Base-by-base conservation (phyloP, 2,888 invertebrate species). In the Callimorpha dominula region DNA sequence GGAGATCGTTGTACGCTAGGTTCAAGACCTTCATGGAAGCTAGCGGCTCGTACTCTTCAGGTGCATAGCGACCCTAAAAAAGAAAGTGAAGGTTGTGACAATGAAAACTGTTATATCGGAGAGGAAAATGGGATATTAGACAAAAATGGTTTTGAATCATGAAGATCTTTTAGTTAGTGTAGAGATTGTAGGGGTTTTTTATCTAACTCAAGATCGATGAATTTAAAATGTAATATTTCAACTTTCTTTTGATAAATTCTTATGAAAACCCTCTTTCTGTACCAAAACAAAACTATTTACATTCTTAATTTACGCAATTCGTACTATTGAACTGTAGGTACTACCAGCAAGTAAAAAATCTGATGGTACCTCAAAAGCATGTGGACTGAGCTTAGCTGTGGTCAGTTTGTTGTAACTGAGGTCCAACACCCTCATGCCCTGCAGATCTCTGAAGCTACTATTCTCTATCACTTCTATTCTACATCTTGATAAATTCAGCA, bases 1-100 rank as follows among this genome's bases (percentile, higher is more conserved):
- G 97, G 0, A 98, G 89, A 42, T 96, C 93, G 89, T 99, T 99
- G 87, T 97, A 89, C 0, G 97, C 97, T 75, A 99, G 91, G 85
- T 97, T 96, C 31, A 98, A 91, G 8, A 94, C 94, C 65, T 94
- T 94, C 87, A 98, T 91, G 0, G 96, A 91, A 40, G 88, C 89
- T 40, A 97, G 89, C 0, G 97, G 97, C 78, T 97, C 95, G 79
- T 96, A 97, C 67, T 96, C 94, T 43, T 96, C 96, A 0, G 96
- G 95, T 14, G 96, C 87, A 83, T 96, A 97, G 40, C 90, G 87
- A 66, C 97, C 97, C 97, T 97, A 91, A 15, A 85, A 79, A 57
- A 6, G 2, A 7, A 63, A n/a, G 42, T 9, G 1, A 1, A 65
- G 14, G 5, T 43, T 64, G 31, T 31, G 31, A 31, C 31, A 31